Base-by-base conservation (phyloP, 2,888 invertebrate genomes). In the Diplazon laetatorius region DNA sequence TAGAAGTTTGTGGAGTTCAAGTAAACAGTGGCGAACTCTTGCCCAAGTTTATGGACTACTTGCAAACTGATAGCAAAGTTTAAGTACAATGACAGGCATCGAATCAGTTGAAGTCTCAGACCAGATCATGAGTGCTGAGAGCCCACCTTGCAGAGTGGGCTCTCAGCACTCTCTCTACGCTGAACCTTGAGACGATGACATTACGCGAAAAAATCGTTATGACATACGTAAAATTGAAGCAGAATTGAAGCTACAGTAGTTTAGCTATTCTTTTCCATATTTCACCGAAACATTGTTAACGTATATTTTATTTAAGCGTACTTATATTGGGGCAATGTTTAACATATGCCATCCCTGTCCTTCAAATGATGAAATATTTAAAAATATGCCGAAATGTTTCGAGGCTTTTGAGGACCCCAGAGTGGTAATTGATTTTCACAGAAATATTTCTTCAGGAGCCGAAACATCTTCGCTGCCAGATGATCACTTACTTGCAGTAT, bases 371-470 rank as follows among this genome's bases (percentile, higher is more conserved):
- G 76, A 83, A 76, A 74, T 80, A 46, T 55, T 55, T 2, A 44
- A 66, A 22, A 82, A 81, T 78, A 71, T 84, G 70, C 83, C 84
- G 48, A 25, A 39, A 25, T 83, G 80, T 72, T 84, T 85, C 77
- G 20, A 80, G 37, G 57, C 71, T 30, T 85, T 82, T 71, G 25
- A 69, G 25, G 48, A 82, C 22, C 70, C 70, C n/a, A 44, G 80
- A 14, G 62, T 80, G 25, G 77, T 85, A 4, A 65, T 85, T 14
- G 84, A 85, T 66, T 85, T n/a, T 84, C 65, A 82, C 80, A 3
- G 84, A 84, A 75, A 71, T 84, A 8, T 46, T 50, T 18, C 60
- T 82, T 37, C 72, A 83, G 48, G 77, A 75, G 48, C 78, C 81
- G 25, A 73, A 75, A 48, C 73, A 76, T 35, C 57, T 82, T 9